Percentiles rank a stretch among this genome's conserved stretches.
Evolutionary conservation across 2,797 vertebrate species (phyloP).

Genomic region (Tadarida brasiliensis): DNA sequence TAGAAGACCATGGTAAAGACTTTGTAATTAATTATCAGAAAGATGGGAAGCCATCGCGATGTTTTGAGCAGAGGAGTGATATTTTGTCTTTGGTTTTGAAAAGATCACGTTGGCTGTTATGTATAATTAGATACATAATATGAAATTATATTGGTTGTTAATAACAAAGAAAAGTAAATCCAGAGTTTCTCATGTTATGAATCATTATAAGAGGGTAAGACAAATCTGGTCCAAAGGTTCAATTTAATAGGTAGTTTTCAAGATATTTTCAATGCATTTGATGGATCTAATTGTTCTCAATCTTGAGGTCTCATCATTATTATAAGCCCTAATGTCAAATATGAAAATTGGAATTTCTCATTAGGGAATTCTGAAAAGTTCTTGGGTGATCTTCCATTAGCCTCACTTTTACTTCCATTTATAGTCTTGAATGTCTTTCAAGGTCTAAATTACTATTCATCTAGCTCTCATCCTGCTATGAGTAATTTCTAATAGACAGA

Average conservation of each 20-base stretch:
- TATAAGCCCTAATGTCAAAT: slow-evolving; percentile 79
- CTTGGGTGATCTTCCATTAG: slow-evolving; percentile 83
- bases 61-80: slow-evolving; percentile 9
- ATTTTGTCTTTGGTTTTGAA: slow-evolving; percentile 64
- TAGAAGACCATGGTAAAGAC: neutral
- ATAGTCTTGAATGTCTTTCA: slow-evolving; percentile 77
- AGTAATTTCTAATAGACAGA: slow-evolving; percentile 81
- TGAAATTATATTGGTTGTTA: slow-evolving; percentile 57
- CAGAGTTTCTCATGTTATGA: slow-evolving; percentile 47
- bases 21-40: neutral
- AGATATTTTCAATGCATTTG: slow-evolving; percentile 70
- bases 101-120: slow-evolving; percentile 6
- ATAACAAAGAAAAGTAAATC: slow-evolving; percentile 67
- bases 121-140: slow-evolving; percentile 39
- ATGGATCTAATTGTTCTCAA: slow-evolving; percentile 75
- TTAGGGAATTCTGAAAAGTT: slow-evolving; percentile 82
- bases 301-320: slow-evolving; percentile 71
- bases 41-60: neutral
- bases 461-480: slow-evolving; percentile 74
- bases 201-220: slow-evolving; percentile 54
- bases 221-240: slow-evolving; percentile 59
- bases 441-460: slow-evolving; percentile 82
- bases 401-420: slow-evolving; percentile 81
- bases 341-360: slow-evolving; percentile 79
- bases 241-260: slow-evolving; percentile 76